Base-by-base conservation (phyloP, 2,113 vertebrate species). In the Eptatretus burgeri region DNA sequence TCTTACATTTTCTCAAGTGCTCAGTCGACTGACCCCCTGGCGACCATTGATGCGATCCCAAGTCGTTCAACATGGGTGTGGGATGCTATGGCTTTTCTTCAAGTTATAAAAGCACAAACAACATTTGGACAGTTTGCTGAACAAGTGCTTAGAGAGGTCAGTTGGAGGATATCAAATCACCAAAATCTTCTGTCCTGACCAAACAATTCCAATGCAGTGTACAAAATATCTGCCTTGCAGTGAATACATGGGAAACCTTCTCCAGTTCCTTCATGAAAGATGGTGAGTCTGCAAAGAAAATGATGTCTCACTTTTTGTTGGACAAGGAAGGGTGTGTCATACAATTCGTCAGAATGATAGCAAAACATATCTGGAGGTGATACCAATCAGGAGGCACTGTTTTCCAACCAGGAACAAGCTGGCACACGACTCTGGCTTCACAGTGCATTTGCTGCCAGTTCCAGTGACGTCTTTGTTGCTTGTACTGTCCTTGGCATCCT, bases 391-490 rank as follows among this genome's bases (percentile, higher is more conserved):
- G n/a, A n/a, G 10, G 62, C 62, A 13, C 3, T 63, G 18, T 63
- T 14, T 63, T 63, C 10, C 49, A 63, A 18, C 49, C 62, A 63
- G 62, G 62, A 63, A 41, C 5, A 63, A 63, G 62, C 17, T 63
- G 62, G 10, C 62, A 63, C 62, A 63, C 19, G 62, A 18, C 62
- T 63, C 5, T 10, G 5, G 19, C 62, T 63, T 20, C 62, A 63
- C 62, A 63, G 62, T 17, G 62, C 62, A 63, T 41, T 20, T 63
- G 62, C 62, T 63, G 62, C 62, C 13, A 17, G 62, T 12, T 20
- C 13, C 13, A 10, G 62, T 63, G 62, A 63, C 49, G 62, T 63
- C n/a, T 63, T 63, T 63, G n/a, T n/a, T n/a, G n/a, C n/a, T n/a
- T n/a, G 62, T 63, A 20, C 62, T 63, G 13, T 63, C n/a, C n/a